Evolutionary conservation across 2,113 vertebrate genomes (phyloP).

Genomic region (Stomatorhinus ivindoensis): DNA sequence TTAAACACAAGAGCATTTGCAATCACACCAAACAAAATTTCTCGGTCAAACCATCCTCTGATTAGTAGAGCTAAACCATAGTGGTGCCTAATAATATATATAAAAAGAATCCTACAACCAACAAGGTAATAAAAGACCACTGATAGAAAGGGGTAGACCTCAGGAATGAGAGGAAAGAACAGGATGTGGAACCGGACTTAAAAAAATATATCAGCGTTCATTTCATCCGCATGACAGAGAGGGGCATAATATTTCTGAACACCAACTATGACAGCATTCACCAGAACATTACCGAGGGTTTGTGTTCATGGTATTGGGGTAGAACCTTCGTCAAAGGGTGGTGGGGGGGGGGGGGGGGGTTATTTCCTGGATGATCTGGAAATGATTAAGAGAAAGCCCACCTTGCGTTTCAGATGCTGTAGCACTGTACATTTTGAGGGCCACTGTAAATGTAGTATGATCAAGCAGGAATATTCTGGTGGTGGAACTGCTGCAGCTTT

Average conservation of each 20-base stretch:
- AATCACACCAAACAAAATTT: background rate
- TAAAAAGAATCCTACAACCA: background rate
- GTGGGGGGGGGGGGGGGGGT: too few species aligned
- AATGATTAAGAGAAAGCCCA: background rate
- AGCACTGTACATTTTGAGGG: background rate
- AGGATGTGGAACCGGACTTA: conserved; percentile 7
- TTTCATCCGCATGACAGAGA: background rate
- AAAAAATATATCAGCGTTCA: background rate
- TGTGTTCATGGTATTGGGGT: background rate
- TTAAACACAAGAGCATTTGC: background rate
- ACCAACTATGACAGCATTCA: background rate
- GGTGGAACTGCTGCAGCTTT: background rate
- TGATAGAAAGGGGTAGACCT: background rate
- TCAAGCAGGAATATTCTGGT: background rate
- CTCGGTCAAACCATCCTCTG: background rate
- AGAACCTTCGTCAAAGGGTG: background rate
- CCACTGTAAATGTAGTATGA: background rate
- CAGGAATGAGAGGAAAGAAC: background rate
- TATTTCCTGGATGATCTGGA: background rate
- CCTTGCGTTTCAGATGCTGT: background rate
- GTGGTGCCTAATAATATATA: background rate
- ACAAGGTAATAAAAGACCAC: background rate
- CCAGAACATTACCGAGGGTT: background rate
- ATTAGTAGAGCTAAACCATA: background rate
- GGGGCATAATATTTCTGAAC: background rate